Conservation (phyloP, 2,888 invertebrate genomes). For the Alloscopus bannaensis region DNA sequence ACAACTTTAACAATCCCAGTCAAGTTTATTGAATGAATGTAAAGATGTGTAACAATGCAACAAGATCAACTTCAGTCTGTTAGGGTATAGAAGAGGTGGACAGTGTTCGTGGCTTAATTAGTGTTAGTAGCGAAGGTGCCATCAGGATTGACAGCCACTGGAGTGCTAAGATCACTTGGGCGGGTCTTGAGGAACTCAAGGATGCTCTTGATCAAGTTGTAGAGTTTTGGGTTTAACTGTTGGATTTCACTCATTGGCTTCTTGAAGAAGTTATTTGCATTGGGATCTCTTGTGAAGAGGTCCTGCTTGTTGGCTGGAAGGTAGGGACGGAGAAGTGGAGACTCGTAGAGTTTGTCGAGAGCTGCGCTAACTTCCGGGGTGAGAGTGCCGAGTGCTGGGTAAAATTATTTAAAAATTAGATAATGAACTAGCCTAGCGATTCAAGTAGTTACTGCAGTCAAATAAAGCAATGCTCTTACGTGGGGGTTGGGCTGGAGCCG, state of each 20-base stretch:
- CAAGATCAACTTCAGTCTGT: constrained; percentile 31
- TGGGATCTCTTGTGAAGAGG: no score
- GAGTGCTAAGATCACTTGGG: neutral
- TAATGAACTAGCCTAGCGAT: no score
- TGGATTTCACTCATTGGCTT: constrained; percentile 1
- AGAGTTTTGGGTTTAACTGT: neutral
- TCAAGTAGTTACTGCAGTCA: no score
- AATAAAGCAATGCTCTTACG: no score
- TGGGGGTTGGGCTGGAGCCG: no score
- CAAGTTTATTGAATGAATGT: constrained; percentile 24
- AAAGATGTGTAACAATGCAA: constrained; percentile 26
- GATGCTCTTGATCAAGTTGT: constrained; percentile 5
- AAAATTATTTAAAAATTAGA: no score
- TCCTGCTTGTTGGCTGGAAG: no score
- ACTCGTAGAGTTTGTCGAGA: neutral
- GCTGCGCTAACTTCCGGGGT: neutral
- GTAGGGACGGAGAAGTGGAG: neutral
- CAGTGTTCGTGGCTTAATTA: neutral
- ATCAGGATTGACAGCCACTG: neutral
- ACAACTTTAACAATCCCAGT: constrained; percentile 37
- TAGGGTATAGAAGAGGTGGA: no score
- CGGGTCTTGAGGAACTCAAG: constrained; percentile 1
- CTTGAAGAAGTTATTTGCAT: neutral
- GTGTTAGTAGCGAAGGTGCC: constrained; percentile 5
- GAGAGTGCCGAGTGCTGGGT: no score